Base-by-base conservation (phyloP, 2,888 invertebrate species). In the Pachymerium ferrugineum region DNA sequence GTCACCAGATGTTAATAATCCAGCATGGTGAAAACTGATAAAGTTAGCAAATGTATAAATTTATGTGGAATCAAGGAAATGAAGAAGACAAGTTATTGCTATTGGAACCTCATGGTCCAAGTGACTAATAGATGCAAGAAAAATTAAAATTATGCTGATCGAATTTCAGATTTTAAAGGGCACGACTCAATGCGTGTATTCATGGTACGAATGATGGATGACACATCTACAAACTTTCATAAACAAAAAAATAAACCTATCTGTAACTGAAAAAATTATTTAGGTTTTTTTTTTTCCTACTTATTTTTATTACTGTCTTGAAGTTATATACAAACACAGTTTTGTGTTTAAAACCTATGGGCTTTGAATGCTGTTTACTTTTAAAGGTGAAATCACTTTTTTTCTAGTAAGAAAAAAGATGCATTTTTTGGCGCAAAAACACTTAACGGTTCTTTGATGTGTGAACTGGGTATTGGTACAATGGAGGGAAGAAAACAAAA, bases 31-130 rank as follows among this genome's bases (percentile, higher is more conserved):
- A 28, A 62, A 62, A 62, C 62, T 62, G 62, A 62, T 62, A 62
- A 38, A 62, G 25, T 62, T 25, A 28, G 22, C 62, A 62, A 62
- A 62, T 28, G 62, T n/a, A 62, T 10, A 28, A 62, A 62, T 62
- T 62, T 62, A 62, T 62, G 62, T 62, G 62, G 62, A 62, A 28
- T 62, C 25, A 62, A 62, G 62, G 25, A 62, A 62, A 62, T 25
- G 22, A 25, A 10, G 14, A 62, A 14, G 62, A 62, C 62, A 62
- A 62, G 62, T 62, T 62, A 62, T 62, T 6, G 25, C 47, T 47
- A 38, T 47, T 19, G 19, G 47, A 47, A 47, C 28, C 62, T 25
- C 12, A 62, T 25, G 62, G 22, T n/a, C n/a, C n/a, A n/a, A n/a
- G n/a, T n/a, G n/a, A n/a, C n/a, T n/a, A n/a, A n/a, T n/a, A n/a